Evolutionary conservation across 1,140 invertebrate genomes (phyloP).

Genomic region (Nasonia giraulti): DNA sequence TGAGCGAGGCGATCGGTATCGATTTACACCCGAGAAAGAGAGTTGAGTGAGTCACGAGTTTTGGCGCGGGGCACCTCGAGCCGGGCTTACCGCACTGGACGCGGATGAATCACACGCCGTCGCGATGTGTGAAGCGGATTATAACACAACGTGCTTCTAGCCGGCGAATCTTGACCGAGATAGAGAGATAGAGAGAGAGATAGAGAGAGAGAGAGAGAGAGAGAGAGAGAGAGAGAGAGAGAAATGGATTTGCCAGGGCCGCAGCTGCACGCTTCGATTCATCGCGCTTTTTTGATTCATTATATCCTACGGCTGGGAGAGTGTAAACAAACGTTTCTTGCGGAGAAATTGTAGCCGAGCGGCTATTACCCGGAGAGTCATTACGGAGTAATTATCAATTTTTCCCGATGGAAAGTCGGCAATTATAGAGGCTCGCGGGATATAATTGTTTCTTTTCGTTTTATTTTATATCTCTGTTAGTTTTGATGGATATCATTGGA

Average conservation of each 20-base stretch:
- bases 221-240: slow-evolving; percentile 14
- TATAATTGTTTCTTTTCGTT: too few relatives aligned
- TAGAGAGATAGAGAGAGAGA: slow-evolving; percentile 8
- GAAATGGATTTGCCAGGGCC: slow-evolving; percentile 32
- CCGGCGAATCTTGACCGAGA: slow-evolving; percentile 44
- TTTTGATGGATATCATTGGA: too few relatives aligned
- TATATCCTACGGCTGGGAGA: background rate
- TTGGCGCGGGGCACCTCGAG: background rate
- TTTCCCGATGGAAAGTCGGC: background rate
- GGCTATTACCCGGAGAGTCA: background rate
- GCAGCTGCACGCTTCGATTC: slow-evolving; percentile 14
- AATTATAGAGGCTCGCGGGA: background rate
- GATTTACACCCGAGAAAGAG: background rate
- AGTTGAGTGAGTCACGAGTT: background rate
- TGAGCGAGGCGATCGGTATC: slow-evolving; percentile 11
- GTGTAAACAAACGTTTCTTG: slow-evolving; percentile 24
- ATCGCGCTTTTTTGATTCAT: slow-evolving; percentile 18
- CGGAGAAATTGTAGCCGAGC: background rate
- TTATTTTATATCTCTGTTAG: too few relatives aligned
- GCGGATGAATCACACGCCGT: slow-evolving; percentile 20
- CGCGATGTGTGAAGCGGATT: background rate
- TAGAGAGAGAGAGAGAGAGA: slow-evolving; percentile 13
- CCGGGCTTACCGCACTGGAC: background rate
- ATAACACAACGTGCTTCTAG: background rate
- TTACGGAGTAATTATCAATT: background rate